Evolutionary conservation across 2,113 vertebrate genomes (phyloP).

Genomic region (Thinocorus orbignyianus): DNA sequence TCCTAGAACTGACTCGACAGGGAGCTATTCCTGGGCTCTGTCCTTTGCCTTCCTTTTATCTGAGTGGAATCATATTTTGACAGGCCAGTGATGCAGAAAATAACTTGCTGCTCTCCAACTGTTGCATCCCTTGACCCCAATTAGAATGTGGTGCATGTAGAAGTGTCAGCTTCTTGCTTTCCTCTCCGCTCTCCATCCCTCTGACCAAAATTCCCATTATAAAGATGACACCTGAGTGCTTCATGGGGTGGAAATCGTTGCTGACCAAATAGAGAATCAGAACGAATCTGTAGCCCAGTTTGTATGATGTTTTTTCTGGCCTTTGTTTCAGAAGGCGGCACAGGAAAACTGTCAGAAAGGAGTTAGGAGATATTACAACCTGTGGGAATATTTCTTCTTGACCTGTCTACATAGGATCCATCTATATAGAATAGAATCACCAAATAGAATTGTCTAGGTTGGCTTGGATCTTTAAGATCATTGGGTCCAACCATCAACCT

Average conservation of each 20-base stretch:
- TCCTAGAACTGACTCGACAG: neutral
- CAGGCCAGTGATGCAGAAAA: constrained; percentile 49
- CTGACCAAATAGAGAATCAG: neutral
- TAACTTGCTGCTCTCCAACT: constrained; percentile 30
- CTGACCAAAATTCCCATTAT: constrained; percentile 54
- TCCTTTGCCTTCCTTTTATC: neutral
- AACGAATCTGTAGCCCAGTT: neutral
- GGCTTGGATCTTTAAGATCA: no score
- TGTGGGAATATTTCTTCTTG: neutral
- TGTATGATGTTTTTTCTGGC: neutral
- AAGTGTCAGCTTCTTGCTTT: constrained; percentile 31
- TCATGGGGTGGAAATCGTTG: constrained; percentile 8
- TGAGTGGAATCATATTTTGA: constrained; percentile 40
- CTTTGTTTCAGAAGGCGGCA: neutral
- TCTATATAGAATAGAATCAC: no score
- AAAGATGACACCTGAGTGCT: constrained; percentile 61
- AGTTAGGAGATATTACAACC: neutral
- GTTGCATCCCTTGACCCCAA: constrained; percentile 55
- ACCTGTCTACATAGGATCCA: accelerated
- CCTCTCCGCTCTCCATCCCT: neutral
- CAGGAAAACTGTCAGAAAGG: neutral
- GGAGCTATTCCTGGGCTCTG: neutral
- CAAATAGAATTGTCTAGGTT: no score
- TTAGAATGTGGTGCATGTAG: constrained; percentile 66
- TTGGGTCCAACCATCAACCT: no score